A percentile compares a stretch with the other conserved stretches of the same genome.
Conservation (phyloP, 2,797 vertebrate species). For the Notamacropus eugenii region DNA sequence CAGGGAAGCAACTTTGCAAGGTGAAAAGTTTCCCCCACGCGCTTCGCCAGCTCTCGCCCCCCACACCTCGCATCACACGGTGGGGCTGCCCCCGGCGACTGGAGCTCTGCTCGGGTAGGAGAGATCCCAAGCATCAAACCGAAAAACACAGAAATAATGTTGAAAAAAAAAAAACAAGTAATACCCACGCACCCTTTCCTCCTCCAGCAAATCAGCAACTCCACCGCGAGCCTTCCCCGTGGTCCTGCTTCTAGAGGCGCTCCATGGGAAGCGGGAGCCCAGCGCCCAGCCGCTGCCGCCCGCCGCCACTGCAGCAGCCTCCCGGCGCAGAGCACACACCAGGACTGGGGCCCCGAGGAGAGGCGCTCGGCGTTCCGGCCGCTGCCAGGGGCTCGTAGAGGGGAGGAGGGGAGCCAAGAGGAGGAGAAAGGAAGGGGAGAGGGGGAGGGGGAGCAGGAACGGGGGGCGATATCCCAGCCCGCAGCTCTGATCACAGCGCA, state of each 20-base stretch:
- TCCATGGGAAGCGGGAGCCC: conserved; percentile 20
- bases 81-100: background rate
- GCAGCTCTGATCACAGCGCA: conserved; percentile 75
- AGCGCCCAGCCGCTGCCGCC: conserved; percentile 22
- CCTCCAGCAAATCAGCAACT: conserved; percentile 46
- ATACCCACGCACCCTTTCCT: conserved; percentile 72
- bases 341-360: conserved; percentile 26
- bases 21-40: conserved; percentile 82
- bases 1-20: conserved; percentile 72
- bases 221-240: background rate
- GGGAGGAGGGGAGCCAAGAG: conserved; percentile 26
- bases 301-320: conserved; percentile 32
- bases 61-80: conserved; percentile 22
- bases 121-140: conserved; percentile 34
- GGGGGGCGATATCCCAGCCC: conserved; percentile 42
- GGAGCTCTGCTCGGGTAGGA: background rate
- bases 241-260: background rate
- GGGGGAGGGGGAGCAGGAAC: background rate
- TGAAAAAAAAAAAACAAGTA: background rate
- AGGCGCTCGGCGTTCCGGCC: conserved; percentile 55
- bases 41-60: background rate
- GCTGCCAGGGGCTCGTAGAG: conserved; percentile 52
- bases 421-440: conserved; percentile 21
- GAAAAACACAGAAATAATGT: background rate
- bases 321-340: conserved; percentile 45